Evolutionary conservation across 2,797 vertebrate species (phyloP), one percentile per base, ranked within the genome.

Genomic region (Rhynchonycteris naso): DNA sequence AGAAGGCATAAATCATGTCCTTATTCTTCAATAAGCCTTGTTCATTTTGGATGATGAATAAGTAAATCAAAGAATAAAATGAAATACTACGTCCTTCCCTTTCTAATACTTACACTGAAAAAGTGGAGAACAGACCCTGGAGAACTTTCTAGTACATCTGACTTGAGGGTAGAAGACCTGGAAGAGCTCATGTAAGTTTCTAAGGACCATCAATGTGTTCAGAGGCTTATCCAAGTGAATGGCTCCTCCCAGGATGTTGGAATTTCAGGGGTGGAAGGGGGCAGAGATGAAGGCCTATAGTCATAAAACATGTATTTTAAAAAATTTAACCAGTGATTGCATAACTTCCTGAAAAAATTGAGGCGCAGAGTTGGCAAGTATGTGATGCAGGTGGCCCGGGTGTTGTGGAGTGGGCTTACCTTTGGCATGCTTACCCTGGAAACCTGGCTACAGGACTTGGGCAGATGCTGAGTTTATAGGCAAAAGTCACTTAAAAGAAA

Each of bases 261-360:
- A 95, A 93, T 95, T 87, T 93, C 75, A 91, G 72, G 65, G 91
- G 56, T 93, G 50, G 38, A 80, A 74, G 69, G 28, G 68, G 61
- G 38, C 83, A 95, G 93, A 91, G 30, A 43, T 88, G 30, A 76
- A 66, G 76, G 30, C 30, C 50, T 93, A 30, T 79, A 71, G 66
- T 89, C 76, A 85, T 93, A 94, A 94, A 97, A 85, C 28, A 81
- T 74, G 50, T 76, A 91, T 96, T 96, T 95, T 18, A 71, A 66
- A 88, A 90, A 79, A 65, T 59, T 54, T 95, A 94, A 80, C 65
- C 52, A 30, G 74, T 90, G 69, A 56, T 95, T 88, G 88, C 38
- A 74, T 68, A 96, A 86, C 71, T 93, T 90, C 83, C 71, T 94
- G 83, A 85, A 94, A 94, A 89, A 94, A 28, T 38, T 26, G 76